Percentiles rank a stretch among this genome's conserved stretches.
Evolutionary conservation across 2,888 invertebrate species (phyloP).

Genomic region (Trypoxylon attenuatum): DNA sequence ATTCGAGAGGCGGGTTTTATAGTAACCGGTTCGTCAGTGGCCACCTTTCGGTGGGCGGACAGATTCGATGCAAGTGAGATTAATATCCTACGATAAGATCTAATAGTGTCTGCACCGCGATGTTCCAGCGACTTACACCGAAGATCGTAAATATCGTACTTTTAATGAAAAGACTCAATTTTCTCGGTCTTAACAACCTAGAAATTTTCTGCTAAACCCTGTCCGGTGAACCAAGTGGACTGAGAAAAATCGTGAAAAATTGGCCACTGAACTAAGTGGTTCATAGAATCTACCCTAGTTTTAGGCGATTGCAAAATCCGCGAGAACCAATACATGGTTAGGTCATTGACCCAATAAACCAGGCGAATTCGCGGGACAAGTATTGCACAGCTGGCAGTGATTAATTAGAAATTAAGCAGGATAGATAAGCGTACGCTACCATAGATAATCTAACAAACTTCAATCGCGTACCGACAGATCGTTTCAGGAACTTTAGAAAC

Average conservation of each 20-base stretch:
- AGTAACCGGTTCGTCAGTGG: conserved; percentile 15
- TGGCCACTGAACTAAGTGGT: too few species aligned
- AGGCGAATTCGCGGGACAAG: conserved; percentile 28
- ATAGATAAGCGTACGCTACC: conserved; percentile 60
- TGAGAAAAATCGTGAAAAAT: too few species aligned
- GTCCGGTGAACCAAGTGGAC: too few species aligned
- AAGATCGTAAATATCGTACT: too few species aligned
- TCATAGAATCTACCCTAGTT: too few species aligned
- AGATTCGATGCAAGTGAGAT: conserved; percentile 46
- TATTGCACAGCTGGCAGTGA: conserved; percentile 17
- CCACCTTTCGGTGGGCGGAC: conserved; percentile 31
- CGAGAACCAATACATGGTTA: conserved; percentile 18
- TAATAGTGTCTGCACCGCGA: too few species aligned
- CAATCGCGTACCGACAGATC: conserved; percentile 8
- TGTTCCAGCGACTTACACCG: too few species aligned
- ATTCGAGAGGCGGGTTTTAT: conserved; percentile 33
- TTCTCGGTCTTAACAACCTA: too few species aligned
- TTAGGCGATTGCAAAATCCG: conserved; percentile 1
- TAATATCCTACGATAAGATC: conserved; percentile 23
- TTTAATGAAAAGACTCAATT: too few species aligned
- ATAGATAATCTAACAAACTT: conserved; percentile 57
- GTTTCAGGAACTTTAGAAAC: too few species aligned
- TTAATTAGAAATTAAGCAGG: conserved; percentile 68
- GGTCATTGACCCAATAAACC: conserved; percentile 14
- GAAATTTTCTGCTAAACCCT: too few species aligned